Base-by-base conservation (phyloP, 2,888 invertebrate genomes). In the Thyatira batis region DNA sequence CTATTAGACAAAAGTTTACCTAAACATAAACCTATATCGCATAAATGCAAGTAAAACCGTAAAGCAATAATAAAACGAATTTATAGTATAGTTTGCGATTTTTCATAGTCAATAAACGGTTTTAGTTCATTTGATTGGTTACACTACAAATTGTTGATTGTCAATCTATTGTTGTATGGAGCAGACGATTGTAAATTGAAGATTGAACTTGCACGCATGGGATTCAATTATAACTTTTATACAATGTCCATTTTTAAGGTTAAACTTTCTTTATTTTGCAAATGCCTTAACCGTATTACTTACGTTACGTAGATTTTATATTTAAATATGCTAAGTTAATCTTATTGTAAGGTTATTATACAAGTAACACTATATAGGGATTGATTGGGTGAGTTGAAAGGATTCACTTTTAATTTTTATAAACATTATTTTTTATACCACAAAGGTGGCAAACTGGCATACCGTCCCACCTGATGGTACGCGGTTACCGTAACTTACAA, bases 41-140 rank as follows among this genome's bases (percentile, higher is more conserved):
- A 20, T 27, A 30, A 44, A 49, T 43, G 17, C 21, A 30, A 44
- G 23, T 20, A 45, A 20, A 28, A 20, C 27, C 4, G 5, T 4
- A 2, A 33, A 33, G 39, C 6, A 17, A 17, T 17, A 17, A 4
- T 39, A 39, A 33, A 11, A 17, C 60, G 59, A 63, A 63, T 72
- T 76, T 76, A 76, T 72, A 51, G 60, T 52, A 70, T 75, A 60
- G 69, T 82, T 82, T 79, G 75, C 78, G 55, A 82, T 82, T 82
- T 72, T 72, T 53, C 73, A 80, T 74, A 80, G 79, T 64, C 69
- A 60, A 72, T 82, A 75, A 78, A 74, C 64, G 66, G 67, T 67
- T 76, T 73, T 67, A 49, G 49, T 63, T 69, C 63, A 60, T 58
- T 67, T 53, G 56, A 60, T 52, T 48, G 55, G 2, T 20, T 55